Evolutionary conservation across 2,797 vertebrate species (phyloP).

Genomic region (Nasua narica): DNA sequence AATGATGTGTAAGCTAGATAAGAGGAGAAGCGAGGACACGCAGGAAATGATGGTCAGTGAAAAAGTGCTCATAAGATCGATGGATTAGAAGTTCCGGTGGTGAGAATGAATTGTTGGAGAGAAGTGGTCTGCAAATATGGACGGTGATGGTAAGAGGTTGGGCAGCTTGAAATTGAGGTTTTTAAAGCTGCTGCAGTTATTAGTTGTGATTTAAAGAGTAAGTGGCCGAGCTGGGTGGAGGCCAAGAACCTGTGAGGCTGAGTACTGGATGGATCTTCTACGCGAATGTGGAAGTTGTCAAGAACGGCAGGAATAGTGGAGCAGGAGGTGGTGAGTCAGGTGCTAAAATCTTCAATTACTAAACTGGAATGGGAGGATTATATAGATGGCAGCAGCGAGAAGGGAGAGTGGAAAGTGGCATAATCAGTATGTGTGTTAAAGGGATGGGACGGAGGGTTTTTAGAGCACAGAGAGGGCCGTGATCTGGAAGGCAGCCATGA

Average conservation of each 20-base stretch:
- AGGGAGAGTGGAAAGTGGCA: not conserved
- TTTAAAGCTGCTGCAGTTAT: not conserved
- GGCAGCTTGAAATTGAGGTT: not conserved
- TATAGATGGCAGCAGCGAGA: not conserved
- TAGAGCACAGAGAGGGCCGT: not conserved
- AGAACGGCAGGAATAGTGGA: not conserved
- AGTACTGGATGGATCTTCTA: not conserved
- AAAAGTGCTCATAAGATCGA: not conserved
- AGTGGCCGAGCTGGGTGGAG: not conserved
- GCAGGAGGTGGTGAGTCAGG: not conserved
- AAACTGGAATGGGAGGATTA: not conserved
- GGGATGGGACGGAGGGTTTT: not conserved
- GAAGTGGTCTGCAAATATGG: not conserved
- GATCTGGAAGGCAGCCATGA: not conserved
- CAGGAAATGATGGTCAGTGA: not conserved
- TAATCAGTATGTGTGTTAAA: not conserved
- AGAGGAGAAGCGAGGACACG: not conserved
- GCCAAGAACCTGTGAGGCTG: not conserved
- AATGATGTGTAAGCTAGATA: not conserved
- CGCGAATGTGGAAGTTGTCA: not conserved
- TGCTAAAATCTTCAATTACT: not conserved
- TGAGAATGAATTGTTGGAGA: not conserved
- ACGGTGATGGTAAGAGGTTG: not conserved
- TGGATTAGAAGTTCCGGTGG: not conserved
- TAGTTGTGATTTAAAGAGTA: slow-evolving; percentile 2